phyloP scores from a whole-genome alignment of 2,888 invertebrate species.

The Ptychoptera contaminata region DNA sequence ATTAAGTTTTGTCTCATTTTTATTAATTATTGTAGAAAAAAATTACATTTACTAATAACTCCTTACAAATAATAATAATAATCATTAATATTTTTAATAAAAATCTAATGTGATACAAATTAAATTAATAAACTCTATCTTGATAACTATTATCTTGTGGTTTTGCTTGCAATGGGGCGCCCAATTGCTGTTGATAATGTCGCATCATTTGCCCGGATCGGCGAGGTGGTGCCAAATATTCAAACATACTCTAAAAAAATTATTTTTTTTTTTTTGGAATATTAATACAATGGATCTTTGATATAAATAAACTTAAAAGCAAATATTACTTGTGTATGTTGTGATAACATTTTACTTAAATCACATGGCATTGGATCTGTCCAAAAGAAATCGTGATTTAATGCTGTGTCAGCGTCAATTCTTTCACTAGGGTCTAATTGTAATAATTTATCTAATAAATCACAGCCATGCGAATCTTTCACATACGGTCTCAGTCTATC shows the following conservation, averaged over 20 bases:
- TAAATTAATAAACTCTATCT: conserved; percentile 60
- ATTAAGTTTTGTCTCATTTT: too few species aligned
- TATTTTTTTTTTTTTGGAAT: too few species aligned
- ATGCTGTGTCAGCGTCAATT: conserved; percentile 75
- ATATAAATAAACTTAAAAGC: not conserved
- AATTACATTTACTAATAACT: too few species aligned
- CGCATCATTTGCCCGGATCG: conserved; percentile 50
- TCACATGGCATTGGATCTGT: conserved; percentile 92
- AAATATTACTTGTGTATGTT: conserved; percentile 45
- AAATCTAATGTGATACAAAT: not conserved
- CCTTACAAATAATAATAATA: too few species aligned
- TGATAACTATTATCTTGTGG: conserved; percentile 71
- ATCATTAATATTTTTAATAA: too few species aligned
- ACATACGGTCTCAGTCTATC: conserved; percentile 79
- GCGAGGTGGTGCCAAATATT: conserved; percentile 68
- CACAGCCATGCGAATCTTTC: conserved; percentile 82
- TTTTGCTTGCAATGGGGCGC: conserved; percentile 32
- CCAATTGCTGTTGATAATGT: conserved; percentile 47
- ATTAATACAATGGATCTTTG: not conserved
- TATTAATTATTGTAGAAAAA: too few species aligned
- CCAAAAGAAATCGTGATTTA: conserved; percentile 99
- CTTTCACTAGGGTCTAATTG: conserved; percentile 77
- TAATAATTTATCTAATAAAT: conserved; percentile 79
- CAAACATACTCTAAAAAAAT: conserved; percentile 54
- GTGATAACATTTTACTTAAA: conserved; percentile 78